Conservation (phyloP, 2,888 invertebrate species). For the Drosophila neoperkinsi region DNA sequence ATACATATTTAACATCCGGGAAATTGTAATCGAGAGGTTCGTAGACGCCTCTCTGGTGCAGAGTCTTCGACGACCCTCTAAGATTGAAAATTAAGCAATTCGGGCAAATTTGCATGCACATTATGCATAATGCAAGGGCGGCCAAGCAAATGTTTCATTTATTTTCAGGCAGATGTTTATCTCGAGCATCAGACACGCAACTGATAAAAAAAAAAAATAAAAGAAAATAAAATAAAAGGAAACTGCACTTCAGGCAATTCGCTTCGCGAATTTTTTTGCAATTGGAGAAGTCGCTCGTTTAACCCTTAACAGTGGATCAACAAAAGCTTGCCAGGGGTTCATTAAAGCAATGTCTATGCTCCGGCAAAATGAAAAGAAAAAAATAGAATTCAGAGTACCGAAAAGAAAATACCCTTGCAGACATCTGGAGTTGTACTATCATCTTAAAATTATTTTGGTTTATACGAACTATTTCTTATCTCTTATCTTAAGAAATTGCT, state of each 20-base stretch:
- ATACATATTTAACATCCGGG: conserved; percentile 77
- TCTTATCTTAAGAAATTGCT: not conserved
- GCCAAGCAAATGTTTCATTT: conserved; percentile 14
- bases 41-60: not conserved
- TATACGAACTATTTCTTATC: not conserved
- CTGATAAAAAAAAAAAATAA: not conserved
- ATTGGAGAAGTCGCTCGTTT: conserved; percentile 55
- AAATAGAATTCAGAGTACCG: not conserved
- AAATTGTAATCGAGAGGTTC: conserved; percentile 72
- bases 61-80: conserved; percentile 18
- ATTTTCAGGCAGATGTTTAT: conserved; percentile 50
- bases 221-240: not conserved
- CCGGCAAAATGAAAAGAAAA: conserved; percentile 9
- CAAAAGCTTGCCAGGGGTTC: conserved; percentile 53
- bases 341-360: conserved; percentile 54
- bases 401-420: conserved; percentile 2
- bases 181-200: conserved; percentile 6
- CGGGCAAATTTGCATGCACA: conserved; percentile 77
- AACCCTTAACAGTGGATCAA: conserved; percentile 64
- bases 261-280: conserved; percentile 73
- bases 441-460: not conserved
- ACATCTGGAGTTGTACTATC: not conserved
- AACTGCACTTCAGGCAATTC: conserved; percentile 69
- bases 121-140: conserved; percentile 64
- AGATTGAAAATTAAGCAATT: conserved; percentile 69